Evolutionary conservation across 2,113 vertebrate genomes (phyloP).

Genomic region (Sturnus vulgaris): DNA sequence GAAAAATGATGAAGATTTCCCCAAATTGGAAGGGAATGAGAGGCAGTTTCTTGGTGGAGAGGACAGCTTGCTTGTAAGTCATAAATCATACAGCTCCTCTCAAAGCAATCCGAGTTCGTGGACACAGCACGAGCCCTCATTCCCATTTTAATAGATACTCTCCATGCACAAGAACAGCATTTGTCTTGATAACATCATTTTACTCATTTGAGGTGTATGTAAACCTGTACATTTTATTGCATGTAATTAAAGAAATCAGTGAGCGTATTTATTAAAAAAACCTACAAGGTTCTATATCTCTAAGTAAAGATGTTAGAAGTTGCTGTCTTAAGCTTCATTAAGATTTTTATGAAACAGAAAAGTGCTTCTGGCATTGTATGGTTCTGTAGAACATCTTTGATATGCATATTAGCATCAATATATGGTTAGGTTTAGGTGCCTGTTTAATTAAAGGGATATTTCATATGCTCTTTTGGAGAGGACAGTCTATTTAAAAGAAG

Average conservation of each 20-base stretch:
- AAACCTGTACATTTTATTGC: background rate
- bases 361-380: slow-evolving; percentile 8
- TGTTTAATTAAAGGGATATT: slow-evolving; percentile 13
- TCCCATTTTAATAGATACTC: background rate
- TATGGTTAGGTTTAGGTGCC: background rate
- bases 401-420: slow-evolving; percentile 13
- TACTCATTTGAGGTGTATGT: background rate
- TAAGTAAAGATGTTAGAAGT: slow-evolving; percentile 3
- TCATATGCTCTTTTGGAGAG: background rate
- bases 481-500: background rate
- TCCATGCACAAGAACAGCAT: background rate
- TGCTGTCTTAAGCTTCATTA: slow-evolving; percentile 36
- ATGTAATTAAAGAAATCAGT: background rate
- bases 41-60: background rate
- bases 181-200: background rate
- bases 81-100: background rate
- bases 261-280: background rate
- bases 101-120: background rate
- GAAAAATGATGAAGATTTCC: background rate
- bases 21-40: background rate
- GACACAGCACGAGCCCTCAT: background rate
- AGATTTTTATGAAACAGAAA: slow-evolving; percentile 24
- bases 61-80: background rate
- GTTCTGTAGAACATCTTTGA: background rate
- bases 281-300: background rate